Percentiles rank a stretch among this genome's conserved stretches.
Evolutionary conservation across 2,113 vertebrate species (phyloP).

Genomic region (Nematolebias whitei): DNA sequence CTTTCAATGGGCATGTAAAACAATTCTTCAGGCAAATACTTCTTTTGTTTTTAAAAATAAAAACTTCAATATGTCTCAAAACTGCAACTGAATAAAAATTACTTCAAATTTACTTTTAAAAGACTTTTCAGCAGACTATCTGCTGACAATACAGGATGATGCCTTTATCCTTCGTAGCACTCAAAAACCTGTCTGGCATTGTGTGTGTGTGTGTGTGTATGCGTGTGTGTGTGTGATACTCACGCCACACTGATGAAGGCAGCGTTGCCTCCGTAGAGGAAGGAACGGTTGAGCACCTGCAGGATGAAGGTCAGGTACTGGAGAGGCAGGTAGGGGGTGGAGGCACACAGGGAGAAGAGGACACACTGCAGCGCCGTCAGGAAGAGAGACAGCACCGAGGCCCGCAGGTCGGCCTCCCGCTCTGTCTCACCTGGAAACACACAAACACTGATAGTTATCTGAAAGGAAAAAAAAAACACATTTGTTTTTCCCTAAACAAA

Average conservation of each 20-base stretch:
- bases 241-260: slow-evolving; percentile 90
- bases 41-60: no score
- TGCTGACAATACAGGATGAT: no score
- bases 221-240: slow-evolving; percentile 53
- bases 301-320: slow-evolving; percentile 89
- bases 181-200: not conserved
- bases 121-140: no score
- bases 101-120: no score
- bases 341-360: slow-evolving; percentile 85
- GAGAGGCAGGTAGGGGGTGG: slow-evolving; percentile 78
- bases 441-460: not conserved
- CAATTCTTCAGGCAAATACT: no score
- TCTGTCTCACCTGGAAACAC: slow-evolving; percentile 65
- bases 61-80: no score
- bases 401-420: slow-evolving; percentile 76
- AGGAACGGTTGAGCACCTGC: slow-evolving; percentile 91
- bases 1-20: no score
- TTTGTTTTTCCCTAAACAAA: no score
- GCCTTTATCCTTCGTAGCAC: no score
- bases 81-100: no score
- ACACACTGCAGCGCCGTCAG: slow-evolving; percentile 85
- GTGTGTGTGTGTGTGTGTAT: not conserved
- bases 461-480: no score
- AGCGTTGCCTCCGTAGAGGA: slow-evolving; percentile 90
- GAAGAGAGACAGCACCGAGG: slow-evolving; percentile 81